These are phyloP conservation scores for Siniperca obscura DNA, from an alignment of 2,797 vertebrate species.

Conservation along the genomic window DNA sequence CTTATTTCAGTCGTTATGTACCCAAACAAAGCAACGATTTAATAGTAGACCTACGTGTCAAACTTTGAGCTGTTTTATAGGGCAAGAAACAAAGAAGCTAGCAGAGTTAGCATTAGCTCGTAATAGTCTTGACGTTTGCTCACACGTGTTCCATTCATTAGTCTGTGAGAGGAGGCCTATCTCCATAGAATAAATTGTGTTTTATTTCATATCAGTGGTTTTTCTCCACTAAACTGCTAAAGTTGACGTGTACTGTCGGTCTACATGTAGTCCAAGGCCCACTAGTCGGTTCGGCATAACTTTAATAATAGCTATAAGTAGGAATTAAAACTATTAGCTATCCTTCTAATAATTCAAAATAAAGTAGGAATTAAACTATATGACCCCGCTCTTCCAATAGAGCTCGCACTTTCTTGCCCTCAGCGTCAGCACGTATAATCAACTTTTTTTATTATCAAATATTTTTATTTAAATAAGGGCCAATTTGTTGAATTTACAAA, in stretches of 20 bases:
- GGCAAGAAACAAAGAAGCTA: neutral
- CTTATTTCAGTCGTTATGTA: rapidly evolving
- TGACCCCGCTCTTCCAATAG: no score
- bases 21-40: rapidly evolving
- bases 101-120: conserved; percentile 57
- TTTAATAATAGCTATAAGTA: neutral
- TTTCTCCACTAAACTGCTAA: rapidly evolving
- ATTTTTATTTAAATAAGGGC: no score
- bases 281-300: rapidly evolving
- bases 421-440: no score
- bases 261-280: rapidly evolving
- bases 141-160: conserved; percentile 58
- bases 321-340: no score
- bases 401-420: no score
- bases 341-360: neutral
- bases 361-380: no score
- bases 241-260: rapidly evolving
- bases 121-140: rapidly evolving
- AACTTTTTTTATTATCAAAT: no score
- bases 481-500: no score
- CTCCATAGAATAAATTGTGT: neutral
- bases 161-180: rapidly evolving
- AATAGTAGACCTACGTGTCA: rapidly evolving
- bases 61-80: rapidly evolving
- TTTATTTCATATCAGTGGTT: neutral